These are phyloP conservation scores for Diplodus sargus DNA, from an alignment of 2,797 vertebrate species.

Conservation along the genomic window DNA sequence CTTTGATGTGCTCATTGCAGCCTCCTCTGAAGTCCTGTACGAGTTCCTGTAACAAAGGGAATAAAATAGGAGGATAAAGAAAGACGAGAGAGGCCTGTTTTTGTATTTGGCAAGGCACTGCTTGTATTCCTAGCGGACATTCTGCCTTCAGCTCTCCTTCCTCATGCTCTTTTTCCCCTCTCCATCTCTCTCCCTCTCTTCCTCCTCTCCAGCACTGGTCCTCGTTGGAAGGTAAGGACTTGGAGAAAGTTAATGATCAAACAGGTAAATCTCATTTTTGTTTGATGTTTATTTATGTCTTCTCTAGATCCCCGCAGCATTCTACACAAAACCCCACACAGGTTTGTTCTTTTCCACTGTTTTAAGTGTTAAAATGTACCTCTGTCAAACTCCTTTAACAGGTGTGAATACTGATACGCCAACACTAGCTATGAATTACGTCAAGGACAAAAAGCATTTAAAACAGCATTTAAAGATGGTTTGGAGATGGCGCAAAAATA, in stretches of 20 bases:
- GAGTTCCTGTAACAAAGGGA: slow-evolving; percentile 83
- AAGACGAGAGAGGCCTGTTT: slow-evolving; percentile 77
- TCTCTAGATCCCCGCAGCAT: slow-evolving; percentile 60
- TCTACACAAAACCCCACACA: slow-evolving; percentile 60
- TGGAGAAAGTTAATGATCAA: slow-evolving; percentile 77
- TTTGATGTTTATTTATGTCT: slow-evolving; percentile 79
- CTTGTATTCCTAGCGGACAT: slow-evolving; percentile 81
- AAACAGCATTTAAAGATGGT: not conserved
- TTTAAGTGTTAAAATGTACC: slow-evolving; percentile 51
- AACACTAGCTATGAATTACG: slow-evolving; percentile 14
- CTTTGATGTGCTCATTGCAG: slow-evolving; percentile 83
- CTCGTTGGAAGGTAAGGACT: slow-evolving; percentile 64
- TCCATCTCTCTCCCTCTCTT: slow-evolving; percentile 39
- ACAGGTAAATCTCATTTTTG: slow-evolving; percentile 77
- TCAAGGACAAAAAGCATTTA: slow-evolving; percentile 46
- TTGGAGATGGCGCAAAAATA: not conserved
- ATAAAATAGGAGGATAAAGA: slow-evolving; percentile 80
- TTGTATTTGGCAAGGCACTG: slow-evolving; percentile 79
- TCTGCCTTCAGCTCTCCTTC: slow-evolving; percentile 78
- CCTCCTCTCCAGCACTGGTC: slow-evolving; percentile 43
- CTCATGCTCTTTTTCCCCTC: slow-evolving; percentile 55
- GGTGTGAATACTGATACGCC: slow-evolving; percentile 41
- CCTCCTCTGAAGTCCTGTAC: slow-evolving; percentile 80
- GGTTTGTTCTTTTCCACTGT: slow-evolving; percentile 51
- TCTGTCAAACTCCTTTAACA: slow-evolving; percentile 44